Evolutionary conservation across 2,113 vertebrate genomes (phyloP).

Genomic region (Piliocolobus tephrosceles): DNA sequence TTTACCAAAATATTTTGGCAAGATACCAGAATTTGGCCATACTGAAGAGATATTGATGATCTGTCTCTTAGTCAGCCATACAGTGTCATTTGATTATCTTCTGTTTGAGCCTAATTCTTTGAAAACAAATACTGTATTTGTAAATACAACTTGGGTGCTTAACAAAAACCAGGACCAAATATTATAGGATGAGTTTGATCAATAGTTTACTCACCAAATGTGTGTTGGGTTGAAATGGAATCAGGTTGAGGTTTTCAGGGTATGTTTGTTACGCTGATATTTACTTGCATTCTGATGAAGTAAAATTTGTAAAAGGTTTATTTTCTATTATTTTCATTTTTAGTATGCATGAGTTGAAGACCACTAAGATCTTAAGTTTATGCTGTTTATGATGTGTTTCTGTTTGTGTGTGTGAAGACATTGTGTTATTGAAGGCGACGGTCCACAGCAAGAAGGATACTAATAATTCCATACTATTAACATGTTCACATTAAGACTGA

Average conservation of each 20-base stretch:
- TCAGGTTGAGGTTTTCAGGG: neutral
- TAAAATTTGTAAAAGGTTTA: neutral
- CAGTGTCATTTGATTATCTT: neutral
- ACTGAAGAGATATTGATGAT: neutral
- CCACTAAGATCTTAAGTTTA: neutral
- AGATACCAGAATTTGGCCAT: neutral
- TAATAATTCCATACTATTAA: neutral
- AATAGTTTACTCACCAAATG: neutral
- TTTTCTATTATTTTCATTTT: neutral
- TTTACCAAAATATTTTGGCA: neutral
- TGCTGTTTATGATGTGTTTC: neutral
- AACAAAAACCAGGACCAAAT: neutral
- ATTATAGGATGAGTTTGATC: neutral
- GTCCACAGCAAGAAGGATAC: neutral
- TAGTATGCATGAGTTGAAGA: neutral
- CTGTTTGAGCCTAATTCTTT: neutral
- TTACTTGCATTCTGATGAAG: neutral
- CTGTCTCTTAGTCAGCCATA: neutral
- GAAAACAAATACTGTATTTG: neutral
- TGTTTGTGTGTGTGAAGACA: neutral
- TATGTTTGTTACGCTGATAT: neutral
- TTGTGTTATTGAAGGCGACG: neutral
- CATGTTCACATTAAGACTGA: neutral
- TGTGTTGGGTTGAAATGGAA: neutral
- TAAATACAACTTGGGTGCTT: neutral